Base-by-base conservation (phyloP, 2,797 vertebrate species). In the Chelidonichthys spinosus region DNA sequence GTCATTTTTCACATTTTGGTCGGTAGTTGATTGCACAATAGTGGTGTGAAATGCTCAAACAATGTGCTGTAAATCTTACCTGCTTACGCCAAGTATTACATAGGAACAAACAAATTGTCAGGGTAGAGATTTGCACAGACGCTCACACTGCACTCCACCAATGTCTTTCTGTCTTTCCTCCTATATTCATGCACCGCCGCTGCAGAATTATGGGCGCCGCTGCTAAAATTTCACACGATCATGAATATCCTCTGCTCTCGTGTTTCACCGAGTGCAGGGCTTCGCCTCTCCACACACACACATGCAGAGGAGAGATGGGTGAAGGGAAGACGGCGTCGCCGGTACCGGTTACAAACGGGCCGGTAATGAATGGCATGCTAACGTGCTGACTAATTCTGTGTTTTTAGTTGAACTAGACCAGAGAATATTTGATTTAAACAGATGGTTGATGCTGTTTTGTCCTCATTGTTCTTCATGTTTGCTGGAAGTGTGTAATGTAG, bases 1-100 rank as follows among this genome's bases (percentile, higher is more conserved):
- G 67, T 63, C 32, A 25, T 49, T 66, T 68, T 55, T 71, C 50
- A 68, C 52, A 54, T 74, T 81, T 82, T 72, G 49, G 36, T 64
- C 52, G 56, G 35, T 40, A 17, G 60, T 14, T 72, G 63, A 63
- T 74, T 65, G 59, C 39, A 60, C 32, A 63, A 47, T 13, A 50
- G 37, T 13, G 11, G 15, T 54, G 17, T 32, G 17, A 63, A 47
- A 9, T 46, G 46, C 46, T 54, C 69, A 54, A 81, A 79, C 47
- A 66, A 58, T 53, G 40, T 54, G 54, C 74, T 56, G 54, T 69
- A 64, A 18, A 43, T 42, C 11, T 25, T 36, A 11, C 68, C 40
- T 14, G 10, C 66, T 76, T 54, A 54, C 44, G 66, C n/a, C 47
- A 56, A 42, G 40, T 44, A 69, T 37, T 40, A 35, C 25, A 37